A percentile compares a stretch with the other conserved stretches of the same genome.
These are phyloP conservation scores for Porites divaricata DNA, from an alignment of 92 coral and sea anemone genomes.

Conservation along the genomic window DNA sequence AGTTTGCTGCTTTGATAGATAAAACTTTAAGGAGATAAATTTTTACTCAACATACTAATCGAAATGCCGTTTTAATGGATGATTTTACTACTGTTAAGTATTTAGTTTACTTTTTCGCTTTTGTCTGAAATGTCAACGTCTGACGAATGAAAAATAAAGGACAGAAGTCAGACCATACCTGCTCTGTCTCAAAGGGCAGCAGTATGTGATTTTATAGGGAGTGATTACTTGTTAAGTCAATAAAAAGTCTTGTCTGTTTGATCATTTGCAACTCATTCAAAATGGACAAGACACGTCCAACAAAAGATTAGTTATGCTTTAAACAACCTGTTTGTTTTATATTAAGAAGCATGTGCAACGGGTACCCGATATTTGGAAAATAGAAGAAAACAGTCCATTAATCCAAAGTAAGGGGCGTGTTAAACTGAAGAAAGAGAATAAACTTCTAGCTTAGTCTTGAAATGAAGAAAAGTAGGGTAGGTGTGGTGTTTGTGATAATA, in stretches of 20 bases:
- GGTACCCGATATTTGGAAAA: conserved; percentile 18
- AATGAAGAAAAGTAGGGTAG: too few species aligned
- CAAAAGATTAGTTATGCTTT: conserved; percentile 35
- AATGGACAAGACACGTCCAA: not conserved
- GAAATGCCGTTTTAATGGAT: too few species aligned
- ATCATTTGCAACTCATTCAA: conserved; percentile 9
- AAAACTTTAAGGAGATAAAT: too few species aligned
- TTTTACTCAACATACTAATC: too few species aligned
- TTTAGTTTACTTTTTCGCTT: too few species aligned
- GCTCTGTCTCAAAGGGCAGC: not conserved
- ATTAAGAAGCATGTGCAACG: conserved; percentile 17
- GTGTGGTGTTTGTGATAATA: too few species aligned
- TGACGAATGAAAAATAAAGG: too few species aligned
- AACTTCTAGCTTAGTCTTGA: too few species aligned
- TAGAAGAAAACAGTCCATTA: not conserved
- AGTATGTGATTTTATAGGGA: not conserved
- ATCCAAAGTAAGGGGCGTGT: not conserved
- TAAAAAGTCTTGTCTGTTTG: not conserved
- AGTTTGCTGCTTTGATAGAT: not conserved
- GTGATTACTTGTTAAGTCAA: not conserved
- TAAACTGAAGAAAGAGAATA: not conserved
- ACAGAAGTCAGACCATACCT: conserved; percentile 5
- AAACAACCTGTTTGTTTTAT: conserved; percentile 30
- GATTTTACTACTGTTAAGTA: too few species aligned
- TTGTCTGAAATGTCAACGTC: too few species aligned